These are phyloP conservation scores for Vicugna pacos DNA, from an alignment of 2,113 vertebrate genomes.

Conservation along the genomic window DNA sequence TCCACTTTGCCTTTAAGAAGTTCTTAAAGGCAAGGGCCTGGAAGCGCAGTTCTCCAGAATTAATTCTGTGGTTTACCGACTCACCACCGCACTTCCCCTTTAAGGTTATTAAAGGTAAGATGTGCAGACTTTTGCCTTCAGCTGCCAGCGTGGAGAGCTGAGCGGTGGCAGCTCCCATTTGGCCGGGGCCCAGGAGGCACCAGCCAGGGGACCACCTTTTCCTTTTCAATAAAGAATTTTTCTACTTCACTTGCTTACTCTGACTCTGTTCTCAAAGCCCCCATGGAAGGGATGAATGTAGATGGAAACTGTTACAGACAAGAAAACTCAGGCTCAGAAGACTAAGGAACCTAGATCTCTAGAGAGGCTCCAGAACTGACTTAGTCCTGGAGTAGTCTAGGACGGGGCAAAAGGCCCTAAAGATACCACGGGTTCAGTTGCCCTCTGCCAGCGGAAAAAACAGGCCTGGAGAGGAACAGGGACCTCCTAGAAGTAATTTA, in stretches of 20 bases:
- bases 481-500: background rate
- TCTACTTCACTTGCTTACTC: conserved; percentile 61
- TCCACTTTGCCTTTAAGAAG: conserved; percentile 62
- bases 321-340: conserved; percentile 19
- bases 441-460: background rate
- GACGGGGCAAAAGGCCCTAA: background rate
- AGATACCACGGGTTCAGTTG: background rate
- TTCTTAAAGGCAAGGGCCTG: conserved; percentile 57
- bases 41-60: background rate
- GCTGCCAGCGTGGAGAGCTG: background rate
- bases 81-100: conserved; percentile 1
- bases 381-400: background rate
- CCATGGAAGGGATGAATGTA: background rate
- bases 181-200: conserved; percentile 33
- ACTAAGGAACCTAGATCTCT: background rate
- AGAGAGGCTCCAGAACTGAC: background rate
- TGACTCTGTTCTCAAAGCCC: conserved; percentile 19
- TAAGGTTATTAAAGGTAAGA: conserved; percentile 67
- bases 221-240: conserved; percentile 80
- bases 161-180: background rate
- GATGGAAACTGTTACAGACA: background rate
- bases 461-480: background rate
- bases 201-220: conserved; percentile 3
- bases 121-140: background rate
- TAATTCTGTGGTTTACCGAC: background rate